phyloP scores from a whole-genome alignment of 1,140 invertebrate species.

The Popillia japonica region DNA sequence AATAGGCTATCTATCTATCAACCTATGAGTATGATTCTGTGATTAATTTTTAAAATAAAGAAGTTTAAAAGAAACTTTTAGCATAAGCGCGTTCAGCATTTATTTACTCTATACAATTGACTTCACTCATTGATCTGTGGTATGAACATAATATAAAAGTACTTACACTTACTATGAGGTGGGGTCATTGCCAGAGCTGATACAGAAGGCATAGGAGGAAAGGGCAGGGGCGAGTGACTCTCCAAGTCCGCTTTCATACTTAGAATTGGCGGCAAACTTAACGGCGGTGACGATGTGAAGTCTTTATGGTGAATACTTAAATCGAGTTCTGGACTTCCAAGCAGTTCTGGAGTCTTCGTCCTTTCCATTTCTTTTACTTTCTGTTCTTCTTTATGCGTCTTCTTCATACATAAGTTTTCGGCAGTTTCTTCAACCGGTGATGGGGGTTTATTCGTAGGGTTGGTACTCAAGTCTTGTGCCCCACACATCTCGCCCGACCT shows the following conservation, averaged over 20 bases:
- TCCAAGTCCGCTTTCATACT: constrained; percentile 62
- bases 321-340: constrained; percentile 62
- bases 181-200: constrained; percentile 79
- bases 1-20: no score
- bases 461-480: constrained; percentile 68
- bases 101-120: no score
- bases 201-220: constrained; percentile 73
- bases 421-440: constrained; percentile 57
- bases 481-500: constrained; percentile 77
- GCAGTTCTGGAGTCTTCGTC: constrained; percentile 58
- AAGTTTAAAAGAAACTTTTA: no score
- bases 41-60: no score
- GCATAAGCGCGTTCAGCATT: no score
- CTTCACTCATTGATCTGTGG: no score
- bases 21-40: no score
- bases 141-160: not conserved
- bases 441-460: constrained; percentile 56
- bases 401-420: constrained; percentile 64
- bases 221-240: constrained; percentile 69
- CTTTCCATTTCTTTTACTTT: constrained; percentile 45
- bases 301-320: constrained; percentile 58
- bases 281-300: constrained; percentile 63
- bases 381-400: constrained; percentile 50
- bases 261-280: constrained; percentile 62
- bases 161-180: constrained; percentile 74